phyloP scores from a whole-genome alignment of 2,113 vertebrate species.

The Galeopterus variegatus region DNA sequence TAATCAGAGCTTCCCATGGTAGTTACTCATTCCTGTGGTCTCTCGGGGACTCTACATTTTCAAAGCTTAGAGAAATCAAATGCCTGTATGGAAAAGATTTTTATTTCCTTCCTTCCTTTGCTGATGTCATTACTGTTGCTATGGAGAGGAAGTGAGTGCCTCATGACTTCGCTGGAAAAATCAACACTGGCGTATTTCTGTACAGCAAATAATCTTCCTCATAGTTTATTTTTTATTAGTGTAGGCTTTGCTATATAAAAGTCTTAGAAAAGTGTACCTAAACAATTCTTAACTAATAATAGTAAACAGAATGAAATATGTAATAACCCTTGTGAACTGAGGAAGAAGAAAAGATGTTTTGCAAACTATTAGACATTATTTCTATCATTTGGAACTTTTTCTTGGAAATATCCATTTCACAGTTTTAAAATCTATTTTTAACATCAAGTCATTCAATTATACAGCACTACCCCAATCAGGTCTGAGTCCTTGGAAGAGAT shows the following conservation, averaged over 20 bases:
- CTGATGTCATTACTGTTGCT: constrained; percentile 90
- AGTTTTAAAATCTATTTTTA: constrained; percentile 39
- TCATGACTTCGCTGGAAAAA: constrained; percentile 84
- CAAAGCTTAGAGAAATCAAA: constrained; percentile 78
- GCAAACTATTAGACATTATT: background rate
- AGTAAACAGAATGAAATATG: background rate
- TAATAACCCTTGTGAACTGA: background rate
- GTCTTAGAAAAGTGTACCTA: background rate
- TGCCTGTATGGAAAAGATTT: constrained; percentile 78
- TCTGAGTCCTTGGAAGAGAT: background rate
- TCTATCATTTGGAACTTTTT: constrained; percentile 24
- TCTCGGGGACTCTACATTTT: constrained; percentile 82
- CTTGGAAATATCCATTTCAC: background rate
- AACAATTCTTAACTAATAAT: background rate
- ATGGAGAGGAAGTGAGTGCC: constrained; percentile 89
- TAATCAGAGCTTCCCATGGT: constrained; percentile 72
- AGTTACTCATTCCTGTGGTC: constrained; percentile 74
- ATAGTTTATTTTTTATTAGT: constrained; percentile 64
- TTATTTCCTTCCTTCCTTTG: constrained; percentile 68
- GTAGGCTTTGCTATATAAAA: background rate
- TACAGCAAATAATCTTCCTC: constrained; percentile 75
- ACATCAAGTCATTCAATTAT: background rate
- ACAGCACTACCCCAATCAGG: background rate
- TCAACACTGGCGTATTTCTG: constrained; percentile 85
- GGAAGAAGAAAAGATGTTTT: background rate